Evolutionary conservation across 1,140 invertebrate genomes (phyloP).

Genomic region (Drosophila pseudoananassae): DNA sequence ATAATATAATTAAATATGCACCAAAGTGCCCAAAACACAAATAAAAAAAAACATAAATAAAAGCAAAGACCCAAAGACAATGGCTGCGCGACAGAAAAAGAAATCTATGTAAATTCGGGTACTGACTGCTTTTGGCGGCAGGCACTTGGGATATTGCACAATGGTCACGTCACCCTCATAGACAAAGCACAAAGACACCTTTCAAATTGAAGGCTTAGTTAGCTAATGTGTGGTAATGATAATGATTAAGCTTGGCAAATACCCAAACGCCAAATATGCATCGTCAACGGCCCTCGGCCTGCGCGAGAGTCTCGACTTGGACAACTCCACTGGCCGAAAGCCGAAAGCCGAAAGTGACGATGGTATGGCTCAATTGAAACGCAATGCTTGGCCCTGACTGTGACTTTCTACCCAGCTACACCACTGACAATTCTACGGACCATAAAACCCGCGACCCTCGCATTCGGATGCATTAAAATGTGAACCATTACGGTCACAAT

Average conservation of each 20-base stretch:
- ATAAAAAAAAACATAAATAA: neutral
- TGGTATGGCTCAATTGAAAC: slow-evolving; percentile 36
- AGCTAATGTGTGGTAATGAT: slow-evolving; percentile 77
- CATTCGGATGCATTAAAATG: slow-evolving; percentile 23
- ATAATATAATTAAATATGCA: slow-evolving; percentile 68
- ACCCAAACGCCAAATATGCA: slow-evolving; percentile 55
- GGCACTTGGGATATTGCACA: slow-evolving; percentile 66
- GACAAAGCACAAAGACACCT: slow-evolving; percentile 63
- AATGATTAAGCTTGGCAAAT: slow-evolving; percentile 75
- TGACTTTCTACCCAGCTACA: slow-evolving; percentile 52
- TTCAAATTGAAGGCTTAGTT: slow-evolving; percentile 75
- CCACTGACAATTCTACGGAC: slow-evolving; percentile 24
- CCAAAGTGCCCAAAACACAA: slow-evolving; percentile 18
- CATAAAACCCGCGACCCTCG: slow-evolving; percentile 33
- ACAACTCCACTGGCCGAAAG: slow-evolving; percentile 1
- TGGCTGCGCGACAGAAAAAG: slow-evolving; percentile 34
- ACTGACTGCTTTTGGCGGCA: slow-evolving; percentile 22
- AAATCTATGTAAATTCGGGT: slow-evolving; percentile 74
- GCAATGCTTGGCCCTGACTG: slow-evolving; percentile 34
- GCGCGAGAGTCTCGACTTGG: slow-evolving; percentile 1
- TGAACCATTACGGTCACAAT: slow-evolving; percentile 29
- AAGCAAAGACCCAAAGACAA: slow-evolving; percentile 36
- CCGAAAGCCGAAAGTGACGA: slow-evolving; percentile 42
- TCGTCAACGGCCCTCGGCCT: slow-evolving; percentile 17
- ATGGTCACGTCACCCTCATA: slow-evolving; percentile 41